phyloP scores from a whole-genome alignment of 2,888 invertebrate species.

The Pandemis corylana region DNA sequence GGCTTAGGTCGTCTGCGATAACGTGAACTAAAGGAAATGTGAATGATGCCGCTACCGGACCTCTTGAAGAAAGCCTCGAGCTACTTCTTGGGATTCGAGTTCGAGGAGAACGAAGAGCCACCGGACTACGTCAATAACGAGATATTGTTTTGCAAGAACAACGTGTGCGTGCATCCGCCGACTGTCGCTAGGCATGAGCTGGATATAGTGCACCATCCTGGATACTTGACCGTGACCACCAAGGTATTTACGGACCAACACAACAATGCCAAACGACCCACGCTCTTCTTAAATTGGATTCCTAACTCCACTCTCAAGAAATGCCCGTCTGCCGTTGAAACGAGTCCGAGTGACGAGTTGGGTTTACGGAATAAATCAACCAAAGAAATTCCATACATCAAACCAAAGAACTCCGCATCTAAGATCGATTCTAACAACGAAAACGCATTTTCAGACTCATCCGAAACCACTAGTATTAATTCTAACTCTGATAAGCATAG shows the following conservation, averaged over 20 bases:
- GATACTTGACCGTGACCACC: constrained; percentile 94
- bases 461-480: constrained; percentile 81
- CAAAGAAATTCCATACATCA: constrained; percentile 58
- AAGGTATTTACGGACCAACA: constrained; percentile 92
- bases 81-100: constrained; percentile 90
- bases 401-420: constrained; percentile 53
- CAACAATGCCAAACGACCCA: constrained; percentile 90
- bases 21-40: constrained; percentile 63
- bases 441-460: constrained; percentile 81
- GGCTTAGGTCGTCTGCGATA: constrained; percentile 56
- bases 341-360: constrained; percentile 78
- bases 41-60: constrained; percentile 90
- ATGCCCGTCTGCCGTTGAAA: constrained; percentile 91
- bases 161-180: constrained; percentile 98
- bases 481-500: constrained; percentile 83
- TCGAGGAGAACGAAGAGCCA: constrained; percentile 85
- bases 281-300: constrained; percentile 96
- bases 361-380: constrained; percentile 61
- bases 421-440: constrained; percentile 74
- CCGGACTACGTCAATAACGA: constrained; percentile 92
- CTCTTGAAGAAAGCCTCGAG: constrained; percentile 92
- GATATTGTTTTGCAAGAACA: constrained; percentile 96
- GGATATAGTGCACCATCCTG: constrained; percentile 95
- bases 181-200: constrained; percentile 92
- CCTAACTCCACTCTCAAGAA: constrained; percentile 95